Base-by-base conservation (phyloP, 1,140 invertebrate genomes). In the Musca domestica region DNA sequence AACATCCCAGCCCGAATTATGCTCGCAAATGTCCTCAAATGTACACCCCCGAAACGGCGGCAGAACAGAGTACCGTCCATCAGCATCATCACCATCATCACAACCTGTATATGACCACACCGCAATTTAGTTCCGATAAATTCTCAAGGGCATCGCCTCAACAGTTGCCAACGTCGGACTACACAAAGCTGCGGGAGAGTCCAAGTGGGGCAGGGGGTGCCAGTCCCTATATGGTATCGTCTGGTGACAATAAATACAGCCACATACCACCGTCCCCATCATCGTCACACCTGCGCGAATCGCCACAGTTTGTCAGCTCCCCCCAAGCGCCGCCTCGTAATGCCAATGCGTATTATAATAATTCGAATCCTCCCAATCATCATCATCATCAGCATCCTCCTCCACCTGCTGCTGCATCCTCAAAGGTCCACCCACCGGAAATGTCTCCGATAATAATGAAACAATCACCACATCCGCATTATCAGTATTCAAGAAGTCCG, bases 1-100 rank as follows among this genome's bases (percentile, higher is more conserved):
- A 77, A 63, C 77, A 80, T 14, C 73, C 74, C 0, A 77, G 77
- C 69, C 77, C 77, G 0, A 77, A 77, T 15, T 80, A 80, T 69
- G 77, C 72, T 1, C 56, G 77, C 2, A 77, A 79, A 52, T 79
- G 75, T 71, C 77, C 77, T 2, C 77, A 78, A 10, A 76, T 77
- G 34, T 79, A 76, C 34, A 10, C 66, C 10, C 67, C 61, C 14
- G 34, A 30, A 30, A 51, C 52, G 10, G 27, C 19, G 5, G 27
- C 20, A 10, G 51, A 64, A 15, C 30, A 49, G 19, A 58, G 23
- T 4, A 63, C 67, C 17, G 49, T 25, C 4, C 67, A 76, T 19
- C 75, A 77, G 63, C 73, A 74, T 64, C 27, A 3, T 30, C 27
- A 30, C 3, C 27, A 30, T 41, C 34, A 41, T 41, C 34, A 41